Evolutionary conservation across 2,888 invertebrate genomes (phyloP), one percentile per base, ranked within the genome.

Genomic region (Melanophora roralis): DNA sequence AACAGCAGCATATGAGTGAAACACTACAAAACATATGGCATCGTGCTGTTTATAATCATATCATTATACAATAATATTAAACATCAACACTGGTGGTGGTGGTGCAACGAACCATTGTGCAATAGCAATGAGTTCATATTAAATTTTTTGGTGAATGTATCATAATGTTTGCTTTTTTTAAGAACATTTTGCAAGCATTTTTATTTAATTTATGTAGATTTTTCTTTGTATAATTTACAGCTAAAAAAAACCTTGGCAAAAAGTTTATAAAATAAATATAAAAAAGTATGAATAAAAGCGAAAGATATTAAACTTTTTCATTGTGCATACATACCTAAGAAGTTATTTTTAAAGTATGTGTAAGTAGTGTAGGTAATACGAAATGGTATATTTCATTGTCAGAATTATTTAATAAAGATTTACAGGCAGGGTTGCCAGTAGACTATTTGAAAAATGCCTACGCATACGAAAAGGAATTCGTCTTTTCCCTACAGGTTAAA

Each of bases 31-130:
- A 69, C 76, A 77, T 64, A 43, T 71, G 76, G 64, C 76, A 64
- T 77, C 76, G 40, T 77, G 69, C 57, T 71, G 57, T 77, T 69
- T 64, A 57, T 65, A 71, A 71, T 77, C 69, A 57, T 43, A 77
- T 69, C 40, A 76, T 64, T 57, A 71, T 47, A 71, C 49, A 62
- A 57, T 43, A 64, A 57, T 40, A 47, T 8, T 57, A 12, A 49
- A 43, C 64, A 62, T 11, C 49, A 59, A 21, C 47, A 36, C 47
- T 40, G 51, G 19, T 60, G 51, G 14, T 59, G n/a, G 40, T 51
- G 34, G n/a, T 43, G 47, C 53, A 53, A 38, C 40, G 21, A 51
- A 34, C 16, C 53, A 62, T 34, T 60, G 16, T 62, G 62, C 71
- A 72, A 53, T 14, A 49, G 32, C 27, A 36, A 47, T 27, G n/a